Base-by-base conservation (phyloP, 2,797 vertebrate species). In the Sebastes hopkinsi region DNA sequence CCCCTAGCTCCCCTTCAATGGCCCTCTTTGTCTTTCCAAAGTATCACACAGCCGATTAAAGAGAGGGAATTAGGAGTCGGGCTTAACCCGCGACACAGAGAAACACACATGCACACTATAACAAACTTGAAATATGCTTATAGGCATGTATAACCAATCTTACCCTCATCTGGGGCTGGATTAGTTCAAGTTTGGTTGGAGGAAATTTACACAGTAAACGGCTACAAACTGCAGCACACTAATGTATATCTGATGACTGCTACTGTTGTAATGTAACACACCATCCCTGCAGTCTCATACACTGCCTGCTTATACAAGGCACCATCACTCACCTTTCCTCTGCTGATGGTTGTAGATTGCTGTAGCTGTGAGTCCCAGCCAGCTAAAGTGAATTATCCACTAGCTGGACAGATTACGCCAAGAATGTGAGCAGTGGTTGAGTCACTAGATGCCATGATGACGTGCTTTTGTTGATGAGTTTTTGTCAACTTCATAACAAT, bases 11-110 rank as follows among this genome's bases (percentile, higher is more conserved):
- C 77, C 88, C 73, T 90, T 96, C 93, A 96, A 96, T 95, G 92
- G 93, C 77, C 84, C 80, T 91, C 95, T 96, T 96, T 96, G 96
- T 96, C 91, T 93, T 90, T 89, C 70, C 85, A 93, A 94, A 95
- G 94, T 95, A 96, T 96, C 95, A 95, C 93, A 94, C 95, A 94
- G 94, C 93, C 88, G 94, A 96, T 96, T 96, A 95, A 95, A 95
- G 85, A 79, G 92, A 89, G 90, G 91, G 94, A 95, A 96, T 96
- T 96, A 96, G 91, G 89, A 95, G 93, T 94, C 93, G 88, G 89
- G 90, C 94, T 95, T 90, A 94, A 89, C 85, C 88, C 87, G 36
- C 67, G 73, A 71, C 83, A 61, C 80, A 87, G 82, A 84, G 75
- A 73, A 74, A 76, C 62, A 76, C 60, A 78, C 65, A 77, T 23